Evolutionary conservation across 2,888 invertebrate species (phyloP).

Genomic region (Acrobeloides nanus): DNA sequence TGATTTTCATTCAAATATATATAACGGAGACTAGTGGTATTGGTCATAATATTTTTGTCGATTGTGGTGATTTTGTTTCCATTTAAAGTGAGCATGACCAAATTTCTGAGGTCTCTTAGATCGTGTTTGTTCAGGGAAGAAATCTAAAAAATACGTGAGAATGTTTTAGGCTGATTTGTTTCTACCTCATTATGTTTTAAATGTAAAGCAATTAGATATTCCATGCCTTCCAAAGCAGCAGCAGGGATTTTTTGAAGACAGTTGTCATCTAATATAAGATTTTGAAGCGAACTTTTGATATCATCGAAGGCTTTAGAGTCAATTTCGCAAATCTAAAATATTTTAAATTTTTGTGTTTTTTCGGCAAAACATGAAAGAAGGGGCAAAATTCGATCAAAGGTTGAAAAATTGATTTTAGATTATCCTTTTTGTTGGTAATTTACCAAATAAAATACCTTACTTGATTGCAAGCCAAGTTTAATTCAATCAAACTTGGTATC

Average conservation of each 20-base stretch:
- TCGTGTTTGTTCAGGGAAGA: conserved; percentile 29
- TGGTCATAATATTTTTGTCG: conserved; percentile 44
- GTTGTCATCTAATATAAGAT: conserved; percentile 51
- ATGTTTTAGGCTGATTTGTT: not conserved
- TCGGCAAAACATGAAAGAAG: too few species aligned
- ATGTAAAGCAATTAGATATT: conserved; percentile 49
- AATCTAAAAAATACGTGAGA: conserved; percentile 30
- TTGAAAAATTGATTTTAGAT: too few species aligned
- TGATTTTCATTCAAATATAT: conserved; percentile 52
- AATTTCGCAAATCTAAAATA: conserved; percentile 40
- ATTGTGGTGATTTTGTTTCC: conserved; percentile 50
- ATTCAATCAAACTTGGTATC: conserved; percentile 46
- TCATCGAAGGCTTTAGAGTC: conserved; percentile 34
- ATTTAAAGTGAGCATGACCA: conserved; percentile 47
- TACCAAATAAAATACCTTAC: too few species aligned
- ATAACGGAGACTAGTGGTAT: conserved; percentile 44
- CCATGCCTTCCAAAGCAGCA: conserved; percentile 42
- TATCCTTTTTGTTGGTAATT: too few species aligned
- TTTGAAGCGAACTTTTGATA: conserved; percentile 44
- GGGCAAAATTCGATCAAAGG: too few species aligned
- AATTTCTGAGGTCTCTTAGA: conserved; percentile 37
- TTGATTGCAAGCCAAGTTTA: conserved; percentile 53
- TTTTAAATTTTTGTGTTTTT: not conserved
- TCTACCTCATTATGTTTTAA: conserved; percentile 50
- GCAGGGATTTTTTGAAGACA: conserved; percentile 44